Conservation (phyloP, 2,888 invertebrate genomes). For the Chloroclystis v-ata region DNA sequence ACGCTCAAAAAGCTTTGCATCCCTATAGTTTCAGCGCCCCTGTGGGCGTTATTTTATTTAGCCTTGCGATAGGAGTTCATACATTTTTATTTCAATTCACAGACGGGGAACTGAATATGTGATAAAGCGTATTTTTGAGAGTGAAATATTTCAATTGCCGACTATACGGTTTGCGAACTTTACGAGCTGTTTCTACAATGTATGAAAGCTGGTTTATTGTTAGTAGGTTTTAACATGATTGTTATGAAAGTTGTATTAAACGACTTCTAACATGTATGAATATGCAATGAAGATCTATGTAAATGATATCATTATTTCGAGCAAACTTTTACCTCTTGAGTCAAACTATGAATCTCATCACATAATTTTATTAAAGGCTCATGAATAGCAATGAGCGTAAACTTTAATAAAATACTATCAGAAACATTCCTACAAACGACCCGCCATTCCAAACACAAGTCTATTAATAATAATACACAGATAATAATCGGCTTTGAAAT, state of each 20-base stretch:
- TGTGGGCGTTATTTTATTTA: slow-evolving; percentile 52
- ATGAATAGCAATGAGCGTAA: slow-evolving; percentile 14
- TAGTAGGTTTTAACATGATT: background rate
- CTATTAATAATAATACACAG: slow-evolving; percentile 50
- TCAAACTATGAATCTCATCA: slow-evolving; percentile 1
- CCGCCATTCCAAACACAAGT: slow-evolving; percentile 33
- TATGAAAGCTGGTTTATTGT: background rate
- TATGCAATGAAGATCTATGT: background rate
- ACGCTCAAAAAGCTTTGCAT: slow-evolving; percentile 21
- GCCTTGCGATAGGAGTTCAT: slow-evolving; percentile 47
- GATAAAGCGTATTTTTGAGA: slow-evolving; percentile 31
- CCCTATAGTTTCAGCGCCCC: slow-evolving; percentile 20
- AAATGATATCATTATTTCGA: background rate
- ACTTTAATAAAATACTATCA: slow-evolving; percentile 17
- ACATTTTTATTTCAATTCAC: slow-evolving; percentile 59
- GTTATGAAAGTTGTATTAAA: background rate
- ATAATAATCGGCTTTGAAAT: slow-evolving; percentile 52
- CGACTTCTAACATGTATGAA: background rate
- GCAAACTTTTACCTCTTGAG: background rate
- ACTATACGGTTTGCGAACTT: background rate
- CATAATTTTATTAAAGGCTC: slow-evolving; percentile 2
- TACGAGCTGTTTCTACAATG: slow-evolving; percentile 3
- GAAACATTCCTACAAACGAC: slow-evolving; percentile 20
- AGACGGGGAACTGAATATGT: slow-evolving; percentile 37
- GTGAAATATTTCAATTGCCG: slow-evolving; percentile 21